Base-by-base conservation (phyloP, 2,113 vertebrate species). In the Pavo muticus region DNA sequence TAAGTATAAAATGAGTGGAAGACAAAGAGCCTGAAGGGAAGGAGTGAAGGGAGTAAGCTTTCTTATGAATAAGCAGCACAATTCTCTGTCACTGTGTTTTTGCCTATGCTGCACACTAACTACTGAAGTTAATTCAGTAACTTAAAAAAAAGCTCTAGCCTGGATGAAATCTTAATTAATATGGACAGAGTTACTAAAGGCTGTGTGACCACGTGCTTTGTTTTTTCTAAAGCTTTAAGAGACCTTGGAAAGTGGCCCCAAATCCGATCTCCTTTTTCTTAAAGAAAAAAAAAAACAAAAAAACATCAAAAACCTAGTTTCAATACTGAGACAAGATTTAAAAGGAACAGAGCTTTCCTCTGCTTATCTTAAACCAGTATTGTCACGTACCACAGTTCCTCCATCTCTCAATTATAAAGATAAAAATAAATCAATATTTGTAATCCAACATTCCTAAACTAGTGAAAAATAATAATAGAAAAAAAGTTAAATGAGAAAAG, bases 181-280 rank as follows among this genome's bases (percentile, higher is more conserved):
- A 76, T 16, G 57, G 84, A 78, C 60, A 88, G 42, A 72, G 15
- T 64, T 76, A 82, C 64, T 57, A 77, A 92, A 89, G 71, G 30
- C 44, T 94, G 37, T n/a, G 52, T 65, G 47, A 76, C 42, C 44
- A 27, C 5, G 37, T 80, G 50, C 71, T 93, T 93, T 90, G 40
- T 3, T 87, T 84, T 83, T 96, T 69, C 72, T 92, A 81, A 96
- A 83, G 67, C 77, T 93, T 89, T 92, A 80, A 84, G n/a, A 87
- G 60, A 75, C 20, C 76, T 40, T 79, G 30, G 12, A 90, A 91
- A 77, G 14, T 47, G n/a, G 25, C 59, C 56, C 50, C 48, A 91
- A 71, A 93, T 21, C 35, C 83, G 40, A 91, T 82, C 40, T 45
- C 37, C 17, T 81, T 48, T 78, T 48, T 61, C 67, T 47, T n/a